Base-by-base conservation (phyloP, 2,888 invertebrate species). In the Philereme vetulata region DNA sequence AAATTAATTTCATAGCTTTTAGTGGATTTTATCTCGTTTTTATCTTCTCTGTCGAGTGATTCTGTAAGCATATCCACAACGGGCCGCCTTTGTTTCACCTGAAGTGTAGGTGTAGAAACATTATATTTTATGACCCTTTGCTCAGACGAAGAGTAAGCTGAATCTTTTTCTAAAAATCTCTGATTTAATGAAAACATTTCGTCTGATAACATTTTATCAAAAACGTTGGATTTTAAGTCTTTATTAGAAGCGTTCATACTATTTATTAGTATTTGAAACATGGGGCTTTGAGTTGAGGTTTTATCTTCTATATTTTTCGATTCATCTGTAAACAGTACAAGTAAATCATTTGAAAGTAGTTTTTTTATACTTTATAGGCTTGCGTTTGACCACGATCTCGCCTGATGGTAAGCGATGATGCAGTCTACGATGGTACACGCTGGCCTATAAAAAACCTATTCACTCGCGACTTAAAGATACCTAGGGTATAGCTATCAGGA, bases 101-200 rank as follows among this genome's bases (percentile, higher is more conserved):
- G 82, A 11, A 84, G 65, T 52, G 80, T 85, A 0, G 84, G 82
- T 49, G 82, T 85, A 5, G 67, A 70, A 33, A 72, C 75, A 60
- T 65, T 71, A 47, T 56, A 72, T 66, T 74, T 77, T 52, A 74
- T 68, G 34, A 66, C 62, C 60, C 72, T 72, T 42, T 75, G 71
- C 7, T 75, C 53, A 38, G 72, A 62, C n/a, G 77, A 56, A 38
- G 61, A 64, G 34, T 72, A 62, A 6, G 70, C 68, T 9, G 66
- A 68, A 55, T 84, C 80, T 67, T 79, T 81, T 60, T 80, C 78
- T 48, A 81, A 75, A 44, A 82, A 75, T 50, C 78, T 76, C 53
- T 84, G 78, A 58, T 87, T 85, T 21, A 84, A 79, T n/a, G 78
- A 81, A 40, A 84, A 69, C 80, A 88, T 85, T 72, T 89, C 86